Evolutionary conservation across 2,888 invertebrate species (phyloP).

Genomic region (Heliconius erato): DNA sequence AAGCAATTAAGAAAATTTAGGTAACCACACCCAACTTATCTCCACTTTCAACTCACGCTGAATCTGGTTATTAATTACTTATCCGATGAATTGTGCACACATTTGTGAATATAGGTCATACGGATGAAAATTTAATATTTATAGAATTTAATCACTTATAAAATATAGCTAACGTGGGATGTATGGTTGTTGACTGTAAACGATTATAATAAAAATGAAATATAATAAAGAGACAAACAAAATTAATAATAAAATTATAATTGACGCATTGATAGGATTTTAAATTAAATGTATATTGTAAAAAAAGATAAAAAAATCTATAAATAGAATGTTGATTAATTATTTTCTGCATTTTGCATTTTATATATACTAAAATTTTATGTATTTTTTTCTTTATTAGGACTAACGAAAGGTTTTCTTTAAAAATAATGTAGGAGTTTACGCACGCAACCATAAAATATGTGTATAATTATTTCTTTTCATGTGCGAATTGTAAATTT

Average conservation of each 20-base stretch:
- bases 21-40: not conserved
- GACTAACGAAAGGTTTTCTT: not conserved
- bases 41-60: not conserved
- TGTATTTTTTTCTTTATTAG: too few species aligned
- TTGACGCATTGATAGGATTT: too few species aligned
- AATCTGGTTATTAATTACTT: conserved; percentile 16
- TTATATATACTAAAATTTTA: too few species aligned
- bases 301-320: too few species aligned
- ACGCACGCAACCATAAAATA: not conserved
- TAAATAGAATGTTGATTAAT: too few species aligned
- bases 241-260: too few species aligned
- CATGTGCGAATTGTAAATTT: not conserved
- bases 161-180: not conserved
- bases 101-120: conserved; percentile 12
- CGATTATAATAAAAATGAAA: not conserved
- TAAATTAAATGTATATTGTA: too few species aligned
- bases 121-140: conserved; percentile 2
- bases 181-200: not conserved
- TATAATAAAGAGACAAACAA: too few species aligned
- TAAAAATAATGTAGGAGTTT: not conserved
- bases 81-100: not conserved
- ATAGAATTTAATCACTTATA: not conserved
- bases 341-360: too few species aligned
- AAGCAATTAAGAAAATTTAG: conserved; percentile 16
- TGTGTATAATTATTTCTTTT: not conserved